Evolutionary conservation across 2,888 invertebrate genomes (phyloP).

Genomic region (Strigamia maritima): DNA sequence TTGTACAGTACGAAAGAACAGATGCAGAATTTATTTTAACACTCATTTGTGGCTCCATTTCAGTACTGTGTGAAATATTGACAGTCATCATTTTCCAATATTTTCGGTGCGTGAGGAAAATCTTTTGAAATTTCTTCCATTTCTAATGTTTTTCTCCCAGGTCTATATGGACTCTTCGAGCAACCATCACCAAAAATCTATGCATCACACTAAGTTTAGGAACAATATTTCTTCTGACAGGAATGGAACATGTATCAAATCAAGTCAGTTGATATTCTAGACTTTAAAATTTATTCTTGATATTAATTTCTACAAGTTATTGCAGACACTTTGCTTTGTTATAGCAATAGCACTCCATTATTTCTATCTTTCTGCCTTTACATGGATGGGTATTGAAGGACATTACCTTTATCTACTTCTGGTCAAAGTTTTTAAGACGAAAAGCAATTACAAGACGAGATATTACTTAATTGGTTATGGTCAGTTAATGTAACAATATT

Average conservation of each 20-base stretch:
- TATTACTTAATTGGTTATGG: constrained; percentile 56
- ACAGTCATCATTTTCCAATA: constrained; percentile 11
- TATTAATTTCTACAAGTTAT: background rate
- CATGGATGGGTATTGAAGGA: constrained; percentile 59
- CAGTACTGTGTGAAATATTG: constrained; percentile 8
- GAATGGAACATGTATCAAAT: background rate
- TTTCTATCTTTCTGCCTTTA: constrained; percentile 55
- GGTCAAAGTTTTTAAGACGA: constrained; percentile 55
- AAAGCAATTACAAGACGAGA: constrained; percentile 50
- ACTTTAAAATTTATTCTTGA: background rate
- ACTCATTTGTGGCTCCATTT: background rate
- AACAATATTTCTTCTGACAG: background rate
- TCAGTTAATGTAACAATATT: background rate
- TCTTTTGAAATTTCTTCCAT: background rate
- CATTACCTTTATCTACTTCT: constrained; percentile 57
- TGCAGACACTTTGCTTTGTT: constrained; percentile 48
- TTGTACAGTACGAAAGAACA: background rate
- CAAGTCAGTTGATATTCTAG: background rate
- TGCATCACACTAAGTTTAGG: background rate
- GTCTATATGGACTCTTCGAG: background rate
- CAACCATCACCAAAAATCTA: constrained; percentile 25
- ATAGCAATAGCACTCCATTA: constrained; percentile 55
- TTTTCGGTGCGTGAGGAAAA: background rate
- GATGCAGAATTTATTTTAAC: constrained; percentile 18
- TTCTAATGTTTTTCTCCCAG: background rate